Percentiles rank a stretch among this genome's conserved stretches.
Conservation (phyloP, 2,888 invertebrate genomes). For the Agrochola lychnidis region DNA sequence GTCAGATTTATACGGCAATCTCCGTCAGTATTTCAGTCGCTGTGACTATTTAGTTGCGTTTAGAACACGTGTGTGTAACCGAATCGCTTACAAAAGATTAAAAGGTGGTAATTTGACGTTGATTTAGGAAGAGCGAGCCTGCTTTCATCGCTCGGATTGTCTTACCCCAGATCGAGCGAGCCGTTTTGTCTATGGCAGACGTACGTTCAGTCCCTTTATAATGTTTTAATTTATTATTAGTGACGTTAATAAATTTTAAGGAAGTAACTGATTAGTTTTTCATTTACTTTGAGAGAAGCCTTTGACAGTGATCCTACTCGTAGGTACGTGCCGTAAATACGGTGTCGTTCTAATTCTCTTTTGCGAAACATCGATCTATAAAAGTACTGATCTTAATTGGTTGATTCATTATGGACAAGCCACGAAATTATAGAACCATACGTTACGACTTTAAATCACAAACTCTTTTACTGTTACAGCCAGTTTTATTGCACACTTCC, state of each 20-base stretch:
- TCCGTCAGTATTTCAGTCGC: constrained; percentile 81
- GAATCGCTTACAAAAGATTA: constrained; percentile 88
- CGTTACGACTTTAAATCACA: constrained; percentile 20
- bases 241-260: constrained; percentile 77
- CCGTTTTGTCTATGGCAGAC: constrained; percentile 78
- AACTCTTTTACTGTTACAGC: constrained; percentile 37
- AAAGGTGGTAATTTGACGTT: constrained; percentile 90
- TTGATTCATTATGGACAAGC: not conserved
- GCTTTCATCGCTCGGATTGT: constrained; percentile 86
- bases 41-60: constrained; percentile 74
- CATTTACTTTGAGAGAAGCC: constrained; percentile 52
- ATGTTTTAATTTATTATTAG: constrained; percentile 80
- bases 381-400: not conserved
- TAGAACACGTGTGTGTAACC: constrained; percentile 88
- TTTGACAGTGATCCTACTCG: constrained; percentile 46
- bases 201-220: constrained; percentile 71
- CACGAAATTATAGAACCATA: constrained; percentile 25
- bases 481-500: constrained; percentile 49
- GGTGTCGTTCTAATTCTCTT: constrained; percentile 3
- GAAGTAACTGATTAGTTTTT: constrained; percentile 65
- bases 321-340: not conserved
- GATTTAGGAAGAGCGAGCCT: constrained; percentile 85
- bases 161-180: constrained; percentile 79
- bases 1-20: constrained; percentile 86
- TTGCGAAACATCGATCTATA: not conserved